Evolutionary conservation across 2,113 vertebrate species (phyloP).

Genomic region (Sinocyclocheilus grahami): DNA sequence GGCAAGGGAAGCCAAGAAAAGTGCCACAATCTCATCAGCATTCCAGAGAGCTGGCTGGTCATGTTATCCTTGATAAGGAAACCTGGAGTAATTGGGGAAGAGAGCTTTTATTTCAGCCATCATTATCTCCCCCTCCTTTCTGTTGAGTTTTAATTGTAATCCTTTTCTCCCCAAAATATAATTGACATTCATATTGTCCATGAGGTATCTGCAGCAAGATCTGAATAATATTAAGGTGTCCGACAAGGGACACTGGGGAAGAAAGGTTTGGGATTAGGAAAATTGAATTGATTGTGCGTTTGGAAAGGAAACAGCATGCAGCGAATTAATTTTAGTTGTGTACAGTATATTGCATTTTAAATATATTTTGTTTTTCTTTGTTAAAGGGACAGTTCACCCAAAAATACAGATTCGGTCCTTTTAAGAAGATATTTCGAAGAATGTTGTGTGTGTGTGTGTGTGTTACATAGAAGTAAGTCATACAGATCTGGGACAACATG

Average conservation of each 20-base stretch:
- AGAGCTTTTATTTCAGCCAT: constrained; percentile 70
- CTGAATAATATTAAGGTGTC: constrained; percentile 62
- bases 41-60: constrained; percentile 60
- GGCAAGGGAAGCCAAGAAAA: constrained; percentile 65
- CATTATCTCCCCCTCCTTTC: constrained; percentile 62
- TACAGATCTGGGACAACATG: neutral
- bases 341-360: neutral
- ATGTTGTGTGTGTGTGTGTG: neutral
- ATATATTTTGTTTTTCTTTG: neutral
- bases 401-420: neutral
- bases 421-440: neutral
- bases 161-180: constrained; percentile 58
- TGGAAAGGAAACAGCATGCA: neutral
- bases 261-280: constrained; percentile 50
- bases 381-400: neutral
- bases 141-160: constrained; percentile 65
- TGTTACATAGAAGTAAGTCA: too few species aligned
- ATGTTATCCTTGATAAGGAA: constrained; percentile 69
- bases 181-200: constrained; percentile 64
- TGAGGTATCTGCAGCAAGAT: constrained; percentile 64
- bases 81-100: constrained; percentile 69
- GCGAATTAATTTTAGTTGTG: neutral
- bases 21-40: constrained; percentile 68
- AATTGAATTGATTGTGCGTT: constrained; percentile 46
- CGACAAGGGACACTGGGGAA: constrained; percentile 49